These are phyloP conservation scores for Leistus spinibarbis DNA, from an alignment of 2,888 invertebrate genomes.

Conservation along the genomic window DNA sequence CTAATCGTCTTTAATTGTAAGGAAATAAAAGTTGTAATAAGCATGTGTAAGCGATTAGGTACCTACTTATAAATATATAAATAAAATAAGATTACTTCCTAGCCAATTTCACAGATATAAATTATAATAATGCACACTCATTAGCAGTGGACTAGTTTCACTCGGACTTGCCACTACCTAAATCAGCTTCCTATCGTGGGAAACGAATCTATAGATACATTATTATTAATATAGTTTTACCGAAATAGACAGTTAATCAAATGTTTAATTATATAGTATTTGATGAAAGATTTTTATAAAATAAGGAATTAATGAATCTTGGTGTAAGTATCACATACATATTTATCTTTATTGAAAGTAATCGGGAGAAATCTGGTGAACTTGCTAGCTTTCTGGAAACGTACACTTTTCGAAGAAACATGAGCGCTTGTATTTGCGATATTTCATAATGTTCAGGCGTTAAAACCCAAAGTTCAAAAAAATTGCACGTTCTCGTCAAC, in stretches of 20 bases:
- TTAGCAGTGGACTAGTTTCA: background rate
- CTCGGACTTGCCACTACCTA: background rate
- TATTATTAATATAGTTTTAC: background rate
- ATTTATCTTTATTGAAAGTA: too few species aligned
- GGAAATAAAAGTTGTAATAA: background rate
- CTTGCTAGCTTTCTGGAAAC: too few species aligned
- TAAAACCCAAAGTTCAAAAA: too few species aligned
- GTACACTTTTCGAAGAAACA: too few species aligned
- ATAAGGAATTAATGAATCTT: too few species aligned
- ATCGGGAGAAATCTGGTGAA: too few species aligned
- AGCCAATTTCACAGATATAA: background rate
- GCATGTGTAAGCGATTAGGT: background rate
- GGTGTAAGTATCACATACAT: too few species aligned
- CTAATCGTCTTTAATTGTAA: background rate
- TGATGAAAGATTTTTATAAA: too few species aligned
- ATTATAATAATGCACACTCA: background rate
- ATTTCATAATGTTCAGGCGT: too few species aligned
- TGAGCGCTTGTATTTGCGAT: too few species aligned
- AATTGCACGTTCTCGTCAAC: too few species aligned
- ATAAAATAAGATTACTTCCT: background rate
- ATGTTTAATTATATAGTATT: background rate
- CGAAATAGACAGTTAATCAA: background rate
- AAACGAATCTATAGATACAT: background rate
- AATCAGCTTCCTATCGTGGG: background rate
- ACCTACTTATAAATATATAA: background rate